Conservation (phyloP, 2,113 vertebrate species). For the Clinocottus analis region DNA sequence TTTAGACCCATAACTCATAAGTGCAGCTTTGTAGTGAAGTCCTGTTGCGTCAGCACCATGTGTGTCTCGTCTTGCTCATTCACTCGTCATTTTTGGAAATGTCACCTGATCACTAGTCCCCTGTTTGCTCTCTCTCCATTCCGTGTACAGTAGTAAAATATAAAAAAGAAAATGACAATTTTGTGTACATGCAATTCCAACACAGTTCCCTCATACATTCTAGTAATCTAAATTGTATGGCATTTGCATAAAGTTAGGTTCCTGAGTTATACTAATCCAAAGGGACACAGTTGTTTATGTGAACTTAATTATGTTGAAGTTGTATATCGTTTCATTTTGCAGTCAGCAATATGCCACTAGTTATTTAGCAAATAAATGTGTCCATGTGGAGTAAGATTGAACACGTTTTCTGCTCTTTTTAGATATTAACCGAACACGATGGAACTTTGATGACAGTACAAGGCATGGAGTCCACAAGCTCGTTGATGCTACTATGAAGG, state of each 20-base stretch:
- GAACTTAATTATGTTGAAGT: not conserved
- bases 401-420: constrained; percentile 40
- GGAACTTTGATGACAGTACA: constrained; percentile 15
- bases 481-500: constrained; percentile 32
- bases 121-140: constrained; percentile 18
- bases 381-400: constrained; percentile 13
- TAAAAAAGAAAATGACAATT: not conserved
- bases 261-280: not conserved
- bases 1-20: constrained; percentile 22
- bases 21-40: constrained; percentile 30
- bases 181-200: not conserved
- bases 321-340: constrained; percentile 4
- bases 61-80: constrained; percentile 11
- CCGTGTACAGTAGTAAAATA: not conserved
- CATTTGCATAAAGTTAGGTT: constrained; percentile 29
- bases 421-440: constrained; percentile 69
- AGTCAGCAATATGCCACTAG: not conserved
- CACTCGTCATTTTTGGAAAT: constrained; percentile 26
- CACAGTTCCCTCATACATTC: not conserved
- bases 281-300: constrained; percentile 20
- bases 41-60: constrained; percentile 33
- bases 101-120: not conserved
- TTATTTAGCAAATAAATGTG: constrained; percentile 1
- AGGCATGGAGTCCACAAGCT: constrained; percentile 3
- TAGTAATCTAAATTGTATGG: not conserved